These are phyloP conservation scores for Porites cylindrica DNA, from an alignment of 92 coral and sea anemone species.

Conservation along the genomic window DNA sequence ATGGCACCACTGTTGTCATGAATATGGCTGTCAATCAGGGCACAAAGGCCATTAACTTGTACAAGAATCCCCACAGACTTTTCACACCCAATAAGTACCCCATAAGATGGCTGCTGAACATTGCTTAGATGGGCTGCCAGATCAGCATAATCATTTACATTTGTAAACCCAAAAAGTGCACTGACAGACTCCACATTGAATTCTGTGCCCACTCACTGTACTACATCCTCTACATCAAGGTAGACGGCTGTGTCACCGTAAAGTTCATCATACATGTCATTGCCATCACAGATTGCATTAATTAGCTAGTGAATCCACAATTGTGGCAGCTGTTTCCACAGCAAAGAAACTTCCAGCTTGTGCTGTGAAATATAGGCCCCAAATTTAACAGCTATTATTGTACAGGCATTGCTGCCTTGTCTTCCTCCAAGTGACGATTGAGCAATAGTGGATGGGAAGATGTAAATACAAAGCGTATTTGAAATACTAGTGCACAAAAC, in stretches of 20 bases:
- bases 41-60: too few species aligned
- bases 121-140: slow-evolving; percentile 31
- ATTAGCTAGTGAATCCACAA: slow-evolving; percentile 35
- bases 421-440: slow-evolving; percentile 16
- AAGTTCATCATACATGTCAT: slow-evolving; percentile 49
- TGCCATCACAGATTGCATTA: slow-evolving; percentile 53
- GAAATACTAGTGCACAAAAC: not conserved
- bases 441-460: not conserved
- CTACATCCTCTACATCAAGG: slow-evolving; percentile 54
- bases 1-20: too few species aligned
- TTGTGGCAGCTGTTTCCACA: slow-evolving; percentile 51
- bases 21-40: too few species aligned
- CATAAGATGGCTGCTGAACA: too few species aligned
- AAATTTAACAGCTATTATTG: slow-evolving; percentile 52
- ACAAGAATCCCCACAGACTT: too few species aligned
- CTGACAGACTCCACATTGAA: slow-evolving; percentile 25
- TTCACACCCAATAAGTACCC: too few species aligned
- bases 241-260: slow-evolving; percentile 45
- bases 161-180: slow-evolving; percentile 43
- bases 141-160: slow-evolving; percentile 42
- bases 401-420: slow-evolving; percentile 63
- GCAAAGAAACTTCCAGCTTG: slow-evolving; percentile 49
- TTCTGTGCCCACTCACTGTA: slow-evolving; percentile 28
- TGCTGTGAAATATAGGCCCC: slow-evolving; percentile 21
- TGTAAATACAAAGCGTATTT: not conserved